phyloP scores from a whole-genome alignment of 2,113 vertebrate genomes.

The Otus sunia region DNA sequence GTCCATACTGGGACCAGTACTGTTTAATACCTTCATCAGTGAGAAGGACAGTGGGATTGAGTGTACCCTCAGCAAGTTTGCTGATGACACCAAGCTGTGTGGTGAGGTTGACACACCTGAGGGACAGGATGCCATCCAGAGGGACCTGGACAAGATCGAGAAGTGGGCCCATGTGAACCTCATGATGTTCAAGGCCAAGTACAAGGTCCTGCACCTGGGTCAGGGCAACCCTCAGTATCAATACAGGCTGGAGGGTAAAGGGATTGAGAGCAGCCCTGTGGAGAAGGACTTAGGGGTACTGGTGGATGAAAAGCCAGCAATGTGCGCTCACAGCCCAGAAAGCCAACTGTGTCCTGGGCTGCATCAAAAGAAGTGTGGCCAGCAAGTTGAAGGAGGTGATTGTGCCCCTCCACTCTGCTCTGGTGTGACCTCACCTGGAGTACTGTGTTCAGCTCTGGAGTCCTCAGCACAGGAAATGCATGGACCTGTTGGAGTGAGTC shows the following conservation, averaged over 20 bases:
- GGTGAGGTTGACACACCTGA: accelerated
- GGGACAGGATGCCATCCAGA: background rate
- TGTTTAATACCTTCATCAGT: background rate
- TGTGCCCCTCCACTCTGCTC: background rate
- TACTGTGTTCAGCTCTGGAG: background rate
- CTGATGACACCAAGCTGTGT: background rate
- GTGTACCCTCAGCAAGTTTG: background rate
- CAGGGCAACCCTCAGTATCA: too few relatives aligned
- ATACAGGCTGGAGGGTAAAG: too few relatives aligned
- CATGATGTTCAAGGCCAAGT: background rate
- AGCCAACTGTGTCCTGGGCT: background rate
- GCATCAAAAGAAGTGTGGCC: background rate
- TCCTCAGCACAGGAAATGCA: background rate
- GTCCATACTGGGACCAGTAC: background rate
- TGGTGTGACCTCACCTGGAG: too few relatives aligned
- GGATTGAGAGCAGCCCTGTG: too few relatives aligned
- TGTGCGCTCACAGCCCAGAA: too few relatives aligned
- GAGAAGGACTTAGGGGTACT: too few relatives aligned
- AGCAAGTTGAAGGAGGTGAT: background rate
- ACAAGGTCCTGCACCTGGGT: background rate
- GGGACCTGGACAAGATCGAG: background rate
- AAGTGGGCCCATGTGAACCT: background rate
- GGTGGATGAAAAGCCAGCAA: too few relatives aligned
- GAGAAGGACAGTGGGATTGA: too few relatives aligned
- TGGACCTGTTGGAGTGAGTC: background rate